Percentiles rank a stretch among this genome's conserved stretches.
Evolutionary conservation across 2,113 vertebrate genomes (phyloP).

Genomic region (Oryzias melastigma): DNA sequence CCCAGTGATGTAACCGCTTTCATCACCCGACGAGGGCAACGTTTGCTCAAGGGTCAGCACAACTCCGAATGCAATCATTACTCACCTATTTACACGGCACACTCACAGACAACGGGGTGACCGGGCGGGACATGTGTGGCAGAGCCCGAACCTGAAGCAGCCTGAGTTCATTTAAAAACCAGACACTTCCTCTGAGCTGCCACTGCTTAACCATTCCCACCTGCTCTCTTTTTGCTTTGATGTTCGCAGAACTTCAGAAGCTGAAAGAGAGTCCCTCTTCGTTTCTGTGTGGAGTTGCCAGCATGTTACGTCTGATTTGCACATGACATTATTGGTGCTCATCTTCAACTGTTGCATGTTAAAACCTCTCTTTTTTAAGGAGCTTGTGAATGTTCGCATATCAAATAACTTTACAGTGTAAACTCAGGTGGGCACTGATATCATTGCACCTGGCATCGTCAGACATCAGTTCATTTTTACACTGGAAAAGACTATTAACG

Average conservation of each 20-base stretch:
- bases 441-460: no score
- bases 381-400: no score
- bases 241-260: not conserved
- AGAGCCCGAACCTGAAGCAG: conserved; percentile 22
- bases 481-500: no score
- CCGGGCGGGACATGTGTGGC: conserved; percentile 4
- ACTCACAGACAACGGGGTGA: conserved; percentile 1
- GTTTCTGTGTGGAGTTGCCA: not conserved
- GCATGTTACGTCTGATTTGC: not conserved
- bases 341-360: no score
- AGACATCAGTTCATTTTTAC: no score
- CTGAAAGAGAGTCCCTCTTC: not conserved
- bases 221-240: conserved; percentile 27
- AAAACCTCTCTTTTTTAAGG: no score
- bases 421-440: no score
- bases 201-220: conserved; percentile 26
- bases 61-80: conserved; percentile 61
- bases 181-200: conserved; percentile 29
- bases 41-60: conserved; percentile 70
- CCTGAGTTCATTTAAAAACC: conserved; percentile 13
- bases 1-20: conserved; percentile 66
- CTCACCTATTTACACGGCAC: conserved; percentile 30
- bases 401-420: no score
- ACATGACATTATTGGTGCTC: not conserved
- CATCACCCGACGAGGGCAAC: conserved; percentile 57